Base-by-base conservation (phyloP, 30 jellyfish, hydroid and myxozoan species). In the Catostylus mosaicus region DNA sequence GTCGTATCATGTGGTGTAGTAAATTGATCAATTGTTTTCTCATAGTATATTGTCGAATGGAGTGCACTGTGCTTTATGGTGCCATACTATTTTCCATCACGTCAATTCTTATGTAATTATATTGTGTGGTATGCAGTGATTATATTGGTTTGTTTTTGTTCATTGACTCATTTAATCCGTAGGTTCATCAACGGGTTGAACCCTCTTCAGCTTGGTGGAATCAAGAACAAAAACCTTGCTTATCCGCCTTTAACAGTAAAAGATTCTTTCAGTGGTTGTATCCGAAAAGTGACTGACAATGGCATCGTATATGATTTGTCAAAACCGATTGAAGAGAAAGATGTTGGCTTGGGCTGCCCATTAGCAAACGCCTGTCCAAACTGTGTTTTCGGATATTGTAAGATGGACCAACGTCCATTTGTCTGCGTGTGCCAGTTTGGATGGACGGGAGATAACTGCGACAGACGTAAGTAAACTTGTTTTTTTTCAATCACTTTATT, bases 141-240 rank as follows among this genome's bases (percentile, higher is more conserved):
- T 64, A 3, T 29, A 64, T 4, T 4, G n/a, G 2, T 34, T 29
- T 5, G 5, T 77, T 30, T 60, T 46, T 51, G n/a, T 77, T 29
- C 61, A 56, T 67, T 19, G n/a, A n/a, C n/a, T n/a, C n/a, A n/a
- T n/a, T n/a, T n/a, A n/a, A n/a, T n/a, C 48, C 30, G n/a, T 29
- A 95, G 99, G 60, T 95, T 88, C 67, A 66, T 95, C 87, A 95
- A 95, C 57, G 99, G 99, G 8, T 71, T 95, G 65, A 90, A 95
- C 71, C 99, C 99, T 0, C 90, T 95, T 1, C 99, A 95, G 63
- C 90, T 95, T 43, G 99, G 99, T 52, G 97, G 97, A 23, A 73
- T 89, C 16, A 89, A 89, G 71, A 50, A 75, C 90, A 79, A 88
- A 45, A 57, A 68, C 62, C 47, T 57, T 27, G 71, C 51, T 6